Percentiles rank a stretch among this genome's conserved stretches.
Conservation (phyloP, 2,113 vertebrate genomes). For the Eolophus roseicapilla region DNA sequence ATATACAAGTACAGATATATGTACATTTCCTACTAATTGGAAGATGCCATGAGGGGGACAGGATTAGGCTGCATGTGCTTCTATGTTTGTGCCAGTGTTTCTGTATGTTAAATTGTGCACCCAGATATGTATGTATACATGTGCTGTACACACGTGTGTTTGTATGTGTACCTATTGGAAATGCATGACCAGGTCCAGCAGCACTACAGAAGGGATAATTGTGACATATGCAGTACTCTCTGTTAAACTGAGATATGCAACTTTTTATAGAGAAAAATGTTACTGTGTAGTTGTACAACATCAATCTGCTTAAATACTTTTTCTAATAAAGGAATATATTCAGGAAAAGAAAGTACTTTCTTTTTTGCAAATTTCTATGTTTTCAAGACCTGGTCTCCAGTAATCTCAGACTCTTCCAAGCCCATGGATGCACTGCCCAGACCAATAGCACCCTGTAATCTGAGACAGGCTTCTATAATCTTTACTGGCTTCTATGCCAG, state of each 20-base stretch:
- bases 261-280: not conserved
- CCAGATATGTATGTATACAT: not conserved
- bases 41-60: not conserved
- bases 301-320: not conserved
- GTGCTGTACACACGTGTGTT: not conserved
- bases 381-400: not conserved
- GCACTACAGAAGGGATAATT: not conserved
- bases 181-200: not conserved
- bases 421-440: not conserved
- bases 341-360: not conserved
- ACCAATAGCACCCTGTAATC: not conserved
- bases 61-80: too few species aligned
- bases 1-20: not conserved
- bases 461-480: too few species aligned
- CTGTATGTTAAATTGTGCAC: not conserved
- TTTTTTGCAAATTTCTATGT: not conserved
- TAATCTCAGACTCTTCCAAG: not conserved
- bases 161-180: not conserved
- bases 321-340: not conserved
- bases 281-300: not conserved
- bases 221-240: not conserved
- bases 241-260: not conserved
- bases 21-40: not conserved
- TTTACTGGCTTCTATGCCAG: not conserved
- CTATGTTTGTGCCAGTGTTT: not conserved